Percentiles rank a stretch among this genome's conserved stretches.
Evolutionary conservation across 1,140 invertebrate species (phyloP).

Genomic region (Brachionus rotundiformis): DNA sequence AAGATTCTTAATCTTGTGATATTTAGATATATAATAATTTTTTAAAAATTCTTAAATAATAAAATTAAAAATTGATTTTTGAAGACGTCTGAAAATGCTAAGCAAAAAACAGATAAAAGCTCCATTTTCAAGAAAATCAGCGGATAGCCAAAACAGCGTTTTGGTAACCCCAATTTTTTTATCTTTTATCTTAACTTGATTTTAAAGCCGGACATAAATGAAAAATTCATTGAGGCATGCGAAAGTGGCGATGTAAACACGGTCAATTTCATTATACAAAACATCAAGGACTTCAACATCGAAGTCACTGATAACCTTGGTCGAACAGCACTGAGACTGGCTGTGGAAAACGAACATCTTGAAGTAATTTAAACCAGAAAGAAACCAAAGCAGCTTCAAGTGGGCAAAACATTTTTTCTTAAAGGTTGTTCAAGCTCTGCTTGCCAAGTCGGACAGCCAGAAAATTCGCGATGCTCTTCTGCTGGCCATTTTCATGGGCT

Average conservation of each 20-base stretch:
- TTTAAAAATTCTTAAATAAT: neutral
- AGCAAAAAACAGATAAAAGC: conserved; percentile 36
- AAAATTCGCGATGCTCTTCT: conserved; percentile 62
- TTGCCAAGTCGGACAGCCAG: conserved; percentile 58
- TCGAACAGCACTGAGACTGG: conserved; percentile 58
- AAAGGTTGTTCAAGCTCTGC: conserved; percentile 49
- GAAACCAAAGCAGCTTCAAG: too few species aligned
- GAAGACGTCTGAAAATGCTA: neutral
- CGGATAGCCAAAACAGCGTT: neutral
- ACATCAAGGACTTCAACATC: conserved; percentile 57
- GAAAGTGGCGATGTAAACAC: conserved; percentile 53
- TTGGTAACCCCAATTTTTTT: neutral
- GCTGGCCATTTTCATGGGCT: conserved; percentile 61
- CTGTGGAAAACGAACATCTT: conserved; percentile 60
- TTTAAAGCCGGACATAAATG: conserved; percentile 45
- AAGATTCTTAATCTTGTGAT: too few species aligned
- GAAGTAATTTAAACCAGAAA: conserved; percentile 59
- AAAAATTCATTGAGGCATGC: conserved; percentile 48
- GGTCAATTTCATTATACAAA: conserved; percentile 57
- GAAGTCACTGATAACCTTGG: conserved; percentile 60
- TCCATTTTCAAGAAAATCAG: conserved; percentile 28
- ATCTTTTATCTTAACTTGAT: neutral
- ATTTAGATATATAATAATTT: too few species aligned
- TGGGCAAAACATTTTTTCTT: conserved; percentile 17
- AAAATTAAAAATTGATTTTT: conserved; percentile 15